Evolutionary conservation across 2,797 vertebrate species (phyloP).

Genomic region (Coccyzus lansbergi): DNA sequence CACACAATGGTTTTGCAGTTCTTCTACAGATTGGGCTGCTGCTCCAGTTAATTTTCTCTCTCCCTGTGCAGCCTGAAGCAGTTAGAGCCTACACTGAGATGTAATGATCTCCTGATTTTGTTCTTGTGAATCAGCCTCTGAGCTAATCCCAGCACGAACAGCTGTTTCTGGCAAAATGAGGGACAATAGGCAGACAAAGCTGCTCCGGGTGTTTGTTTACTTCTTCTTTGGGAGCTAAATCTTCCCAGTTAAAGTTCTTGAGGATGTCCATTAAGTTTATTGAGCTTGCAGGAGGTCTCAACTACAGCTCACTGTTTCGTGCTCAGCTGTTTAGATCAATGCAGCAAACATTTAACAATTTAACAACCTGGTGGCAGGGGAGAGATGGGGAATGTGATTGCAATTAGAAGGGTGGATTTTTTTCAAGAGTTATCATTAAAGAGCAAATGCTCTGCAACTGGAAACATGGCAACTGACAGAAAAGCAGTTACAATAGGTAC

Average conservation of each 20-base stretch:
- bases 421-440: background rate
- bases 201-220: conserved; percentile 9
- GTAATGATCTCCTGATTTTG: conserved; percentile 25
- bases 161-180: conserved; percentile 52
- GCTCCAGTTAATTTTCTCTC: conserved; percentile 40
- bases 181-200: conserved; percentile 37
- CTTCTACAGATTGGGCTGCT: background rate
- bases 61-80: conserved; percentile 47
- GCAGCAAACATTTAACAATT: conserved; percentile 17
- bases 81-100: conserved; percentile 12
- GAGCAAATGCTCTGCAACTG: background rate
- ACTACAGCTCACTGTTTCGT: conserved; percentile 49
- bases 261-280: conserved; percentile 61
- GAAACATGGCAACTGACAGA: background rate
- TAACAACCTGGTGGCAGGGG: background rate
- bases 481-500: background rate
- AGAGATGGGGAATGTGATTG: background rate
- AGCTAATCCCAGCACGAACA: conserved; percentile 53
- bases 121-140: conserved; percentile 44
- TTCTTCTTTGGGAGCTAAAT: conserved; percentile 35
- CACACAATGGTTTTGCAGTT: background rate
- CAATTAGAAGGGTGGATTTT: background rate
- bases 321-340: conserved; percentile 34
- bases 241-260: conserved; percentile 58
- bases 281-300: conserved; percentile 48